Conservation (phyloP, 2,113 vertebrate genomes). For the Xiphophorus hellerii region DNA sequence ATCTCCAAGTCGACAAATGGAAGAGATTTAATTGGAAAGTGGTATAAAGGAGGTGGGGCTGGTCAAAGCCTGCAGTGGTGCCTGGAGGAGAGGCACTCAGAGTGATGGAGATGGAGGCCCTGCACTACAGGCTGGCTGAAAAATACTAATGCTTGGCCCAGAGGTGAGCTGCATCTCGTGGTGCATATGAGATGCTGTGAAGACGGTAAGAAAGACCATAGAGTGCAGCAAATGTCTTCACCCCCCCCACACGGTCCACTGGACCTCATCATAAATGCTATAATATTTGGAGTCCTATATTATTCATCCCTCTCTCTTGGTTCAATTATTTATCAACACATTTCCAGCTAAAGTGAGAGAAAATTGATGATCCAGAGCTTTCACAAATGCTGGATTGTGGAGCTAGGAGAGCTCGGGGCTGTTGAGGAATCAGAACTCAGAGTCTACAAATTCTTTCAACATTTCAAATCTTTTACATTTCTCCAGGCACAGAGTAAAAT, state of each 20-base stretch:
- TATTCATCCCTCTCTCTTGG: constrained; percentile 44
- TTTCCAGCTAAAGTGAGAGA: constrained; percentile 49
- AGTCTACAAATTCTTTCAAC: constrained; percentile 14
- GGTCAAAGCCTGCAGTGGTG: constrained; percentile 45
- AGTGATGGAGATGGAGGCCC: constrained; percentile 37
- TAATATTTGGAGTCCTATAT: constrained; percentile 40
- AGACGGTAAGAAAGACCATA: neutral
- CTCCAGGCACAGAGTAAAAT: constrained; percentile 12
- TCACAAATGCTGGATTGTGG: constrained; percentile 39
- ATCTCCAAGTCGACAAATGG: constrained; percentile 61
- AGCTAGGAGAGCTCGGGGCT: constrained; percentile 23
- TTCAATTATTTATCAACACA: constrained; percentile 60
- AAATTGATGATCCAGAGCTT: constrained; percentile 58
- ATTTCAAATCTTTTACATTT: constrained; percentile 29
- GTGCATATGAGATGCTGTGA: constrained; percentile 13
- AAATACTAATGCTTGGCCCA: constrained; percentile 23
- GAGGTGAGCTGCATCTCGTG: constrained; percentile 6
- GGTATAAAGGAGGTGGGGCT: constrained; percentile 48
- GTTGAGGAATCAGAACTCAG: constrained; percentile 7
- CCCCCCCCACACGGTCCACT: neutral
- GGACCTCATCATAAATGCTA: constrained; percentile 32
- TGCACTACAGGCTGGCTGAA: constrained; percentile 21
- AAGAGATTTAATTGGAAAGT: constrained; percentile 70
- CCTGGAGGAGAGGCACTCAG: constrained; percentile 29
- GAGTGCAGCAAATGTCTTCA: constrained; percentile 1